These are phyloP conservation scores for Molorchus minor DNA, from an alignment of 2,888 invertebrate genomes.

Conservation along the genomic window DNA sequence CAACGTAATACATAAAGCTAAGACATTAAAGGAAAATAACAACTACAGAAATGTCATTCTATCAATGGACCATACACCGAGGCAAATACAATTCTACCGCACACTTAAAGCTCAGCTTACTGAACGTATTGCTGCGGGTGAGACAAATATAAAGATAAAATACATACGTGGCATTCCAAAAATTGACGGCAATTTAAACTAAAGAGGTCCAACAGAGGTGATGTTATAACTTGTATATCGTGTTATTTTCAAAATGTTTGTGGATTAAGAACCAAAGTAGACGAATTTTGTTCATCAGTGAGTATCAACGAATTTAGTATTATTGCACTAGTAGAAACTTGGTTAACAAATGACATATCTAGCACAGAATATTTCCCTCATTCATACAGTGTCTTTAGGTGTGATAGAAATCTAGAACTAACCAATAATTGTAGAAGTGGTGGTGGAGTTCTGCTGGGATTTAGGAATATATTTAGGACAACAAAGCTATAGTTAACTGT, in stretches of 20 bases:
- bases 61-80: no score
- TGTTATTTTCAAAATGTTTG: not conserved
- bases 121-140: not conserved
- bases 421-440: no score
- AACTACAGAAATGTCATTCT: no score
- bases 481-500: no score
- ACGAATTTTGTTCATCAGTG: not conserved
- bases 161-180: not conserved
- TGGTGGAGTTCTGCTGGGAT: no score
- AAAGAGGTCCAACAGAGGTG: not conserved
- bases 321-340: not conserved
- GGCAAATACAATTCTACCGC: no score
- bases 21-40: no score
- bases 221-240: not conserved
- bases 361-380: no score
- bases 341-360: not conserved
- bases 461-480: no score
- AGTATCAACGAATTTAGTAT: not conserved
- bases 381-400: no score
- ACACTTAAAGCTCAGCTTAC: not conserved
- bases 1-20: no score
- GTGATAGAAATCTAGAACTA: no score
- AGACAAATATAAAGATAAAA: not conserved
- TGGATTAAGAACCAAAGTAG: not conserved
- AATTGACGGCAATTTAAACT: conserved; percentile 1